A percentile compares a stretch with the other conserved stretches of the same genome.
Evolutionary conservation across 2,113 vertebrate genomes (phyloP).

Genomic region (Xiphorhynchus elegans): DNA sequence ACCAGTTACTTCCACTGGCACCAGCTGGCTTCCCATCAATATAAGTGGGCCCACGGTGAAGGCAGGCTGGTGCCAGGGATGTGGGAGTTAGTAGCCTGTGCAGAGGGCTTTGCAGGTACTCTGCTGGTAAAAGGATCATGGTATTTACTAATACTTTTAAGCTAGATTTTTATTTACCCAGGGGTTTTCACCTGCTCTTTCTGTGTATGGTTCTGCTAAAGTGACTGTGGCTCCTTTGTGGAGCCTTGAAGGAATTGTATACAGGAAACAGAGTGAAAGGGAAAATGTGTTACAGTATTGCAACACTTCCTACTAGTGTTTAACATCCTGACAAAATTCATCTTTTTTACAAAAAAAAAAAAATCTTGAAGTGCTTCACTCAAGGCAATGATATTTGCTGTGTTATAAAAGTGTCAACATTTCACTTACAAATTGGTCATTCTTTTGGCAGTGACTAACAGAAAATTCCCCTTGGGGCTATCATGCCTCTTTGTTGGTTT

Average conservation of each 20-base stretch:
- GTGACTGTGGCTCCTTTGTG: neutral
- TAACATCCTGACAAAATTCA: neutral
- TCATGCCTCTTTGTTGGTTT: neutral
- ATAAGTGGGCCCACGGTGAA: neutral
- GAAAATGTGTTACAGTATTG: neutral
- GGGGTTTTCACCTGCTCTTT: neutral
- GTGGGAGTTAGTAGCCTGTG: neutral
- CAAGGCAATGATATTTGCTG: slow-evolving; percentile 21
- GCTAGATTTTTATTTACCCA: neutral
- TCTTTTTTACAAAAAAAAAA: neutral
- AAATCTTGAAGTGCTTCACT: slow-evolving; percentile 17
- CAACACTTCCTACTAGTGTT: neutral
- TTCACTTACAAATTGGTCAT: slow-evolving; percentile 57
- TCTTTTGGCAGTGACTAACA: slow-evolving; percentile 48
- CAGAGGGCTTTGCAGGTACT: neutral
- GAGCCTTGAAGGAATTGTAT: neutral
- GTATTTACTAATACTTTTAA: neutral
- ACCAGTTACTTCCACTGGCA: neutral
- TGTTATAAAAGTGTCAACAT: slow-evolving; percentile 53
- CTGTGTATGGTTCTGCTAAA: neutral
- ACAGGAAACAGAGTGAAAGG: neutral
- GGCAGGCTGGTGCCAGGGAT: neutral
- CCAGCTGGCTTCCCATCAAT: neutral
- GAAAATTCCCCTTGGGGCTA: slow-evolving; percentile 47
- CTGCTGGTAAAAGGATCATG: neutral